Conservation (phyloP, 2,888 invertebrate genomes). For the Nymphalis c-album region DNA sequence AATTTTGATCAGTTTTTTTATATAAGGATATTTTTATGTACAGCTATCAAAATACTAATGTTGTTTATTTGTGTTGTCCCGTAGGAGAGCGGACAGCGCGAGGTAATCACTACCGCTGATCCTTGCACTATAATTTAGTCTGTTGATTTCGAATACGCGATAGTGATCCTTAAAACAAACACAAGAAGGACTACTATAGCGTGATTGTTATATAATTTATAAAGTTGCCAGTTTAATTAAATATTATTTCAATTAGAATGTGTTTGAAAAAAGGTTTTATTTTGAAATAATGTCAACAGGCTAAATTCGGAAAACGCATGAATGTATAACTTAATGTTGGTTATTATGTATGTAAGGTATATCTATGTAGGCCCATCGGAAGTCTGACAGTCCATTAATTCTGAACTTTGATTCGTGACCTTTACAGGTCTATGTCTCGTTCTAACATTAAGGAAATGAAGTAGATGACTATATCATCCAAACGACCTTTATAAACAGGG, state of each 20-base stretch:
- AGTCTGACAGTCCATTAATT: constrained; percentile 33
- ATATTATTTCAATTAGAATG: not conserved
- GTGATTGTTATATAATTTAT: not conserved
- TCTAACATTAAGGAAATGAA: constrained; percentile 5
- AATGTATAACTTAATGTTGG: constrained; percentile 63
- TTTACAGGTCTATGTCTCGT: constrained; percentile 8
- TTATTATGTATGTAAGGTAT: constrained; percentile 50
- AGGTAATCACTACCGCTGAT: constrained; percentile 82
- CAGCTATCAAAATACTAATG: constrained; percentile 54
- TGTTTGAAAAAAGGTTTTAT: not conserved
- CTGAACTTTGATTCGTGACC: constrained; percentile 28
- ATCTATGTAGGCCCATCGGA: constrained; percentile 20
- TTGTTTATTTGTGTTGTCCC: constrained; percentile 75
- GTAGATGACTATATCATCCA: not conserved
- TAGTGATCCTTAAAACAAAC: not conserved
- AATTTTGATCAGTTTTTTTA: no score
- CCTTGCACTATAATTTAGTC: constrained; percentile 65
- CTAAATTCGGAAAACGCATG: constrained; percentile 58
- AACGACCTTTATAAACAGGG: not conserved
- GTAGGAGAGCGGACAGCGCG: constrained; percentile 87
- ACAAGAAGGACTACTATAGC: constrained; percentile 1
- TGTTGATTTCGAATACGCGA: constrained; percentile 47
- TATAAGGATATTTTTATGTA: not conserved
- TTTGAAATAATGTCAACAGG: constrained; percentile 51
- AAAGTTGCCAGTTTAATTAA: constrained; percentile 1